A percentile compares a stretch with the other conserved stretches of the same genome.
Evolutionary conservation across 1,140 invertebrate species (phyloP).

Genomic region (Octopus bimaculoides): DNA sequence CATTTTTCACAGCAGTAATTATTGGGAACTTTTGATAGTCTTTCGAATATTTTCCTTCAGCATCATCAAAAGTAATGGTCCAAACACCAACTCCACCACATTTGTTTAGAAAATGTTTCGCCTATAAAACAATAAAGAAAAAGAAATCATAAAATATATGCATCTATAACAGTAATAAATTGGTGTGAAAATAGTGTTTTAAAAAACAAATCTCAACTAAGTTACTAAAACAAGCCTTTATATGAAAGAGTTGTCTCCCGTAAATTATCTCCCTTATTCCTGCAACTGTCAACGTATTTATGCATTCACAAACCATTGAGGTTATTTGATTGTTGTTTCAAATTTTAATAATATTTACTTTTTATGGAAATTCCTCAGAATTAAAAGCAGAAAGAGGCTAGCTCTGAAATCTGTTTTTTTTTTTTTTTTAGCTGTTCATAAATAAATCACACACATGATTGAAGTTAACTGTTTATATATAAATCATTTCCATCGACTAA

Average conservation of each 20-base stretch:
- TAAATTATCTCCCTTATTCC: not conserved
- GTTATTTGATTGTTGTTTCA: no score
- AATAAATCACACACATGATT: no score
- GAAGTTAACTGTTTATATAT: no score
- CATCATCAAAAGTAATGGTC: slow-evolving; percentile 26
- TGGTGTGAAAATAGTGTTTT: no score
- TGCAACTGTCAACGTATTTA: not conserved
- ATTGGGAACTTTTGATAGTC: slow-evolving; percentile 13
- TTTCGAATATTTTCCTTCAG: slow-evolving; percentile 8
- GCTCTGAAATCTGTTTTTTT: no score
- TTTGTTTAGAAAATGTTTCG: not conserved
- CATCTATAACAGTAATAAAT: no score
- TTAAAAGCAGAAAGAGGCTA: no score
- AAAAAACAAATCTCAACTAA: not conserved
- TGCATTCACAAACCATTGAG: not conserved
- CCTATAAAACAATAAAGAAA: not conserved
- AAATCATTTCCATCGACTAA: no score
- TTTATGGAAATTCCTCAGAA: no score
- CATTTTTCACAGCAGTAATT: not conserved
- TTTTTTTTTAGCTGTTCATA: no score
- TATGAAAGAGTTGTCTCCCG: not conserved
- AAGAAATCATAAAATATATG: not conserved
- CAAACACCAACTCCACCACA: slow-evolving; percentile 29
- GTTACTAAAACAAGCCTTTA: not conserved
- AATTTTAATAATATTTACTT: no score